Evolutionary conservation across 2,797 vertebrate genomes (phyloP).

Genomic region (Distichodus sexfasciatus): DNA sequence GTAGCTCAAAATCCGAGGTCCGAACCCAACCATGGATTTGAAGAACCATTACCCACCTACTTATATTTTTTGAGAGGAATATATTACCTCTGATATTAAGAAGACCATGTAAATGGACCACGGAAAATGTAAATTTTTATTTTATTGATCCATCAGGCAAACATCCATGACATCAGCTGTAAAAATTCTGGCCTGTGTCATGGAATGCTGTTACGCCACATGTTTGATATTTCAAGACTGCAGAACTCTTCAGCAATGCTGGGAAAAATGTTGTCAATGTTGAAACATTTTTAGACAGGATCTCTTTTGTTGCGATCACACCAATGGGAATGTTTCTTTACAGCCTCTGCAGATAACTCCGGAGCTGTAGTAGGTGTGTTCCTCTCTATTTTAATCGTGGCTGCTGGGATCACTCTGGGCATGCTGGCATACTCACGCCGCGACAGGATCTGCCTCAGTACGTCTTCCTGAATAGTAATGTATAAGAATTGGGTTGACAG

Average conservation of each 20-base stretch:
- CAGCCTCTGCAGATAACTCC: conserved; percentile 55
- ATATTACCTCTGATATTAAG: too few relatives aligned
- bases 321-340: conserved; percentile 26
- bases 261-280: neutral
- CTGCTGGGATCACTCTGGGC: conserved; percentile 54
- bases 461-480: too few relatives aligned
- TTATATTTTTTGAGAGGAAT: too few relatives aligned
- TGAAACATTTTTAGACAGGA: neutral
- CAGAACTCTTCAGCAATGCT: too few relatives aligned
- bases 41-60: too few relatives aligned
- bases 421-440: conserved; percentile 62
- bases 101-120: too few relatives aligned
- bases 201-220: neutral
- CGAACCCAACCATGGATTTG: too few relatives aligned
- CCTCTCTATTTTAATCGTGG: conserved; percentile 66
- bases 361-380: conserved; percentile 71
- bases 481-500: too few relatives aligned
- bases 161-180: neutral
- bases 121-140: too few relatives aligned
- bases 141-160: too few relatives aligned
- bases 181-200: neutral
- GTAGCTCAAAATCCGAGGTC: too few relatives aligned
- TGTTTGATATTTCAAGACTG: neutral
- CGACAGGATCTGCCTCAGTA: conserved; percentile 73
- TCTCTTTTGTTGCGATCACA: neutral